phyloP scores from a whole-genome alignment of 2,113 vertebrate species.

The Eulemur rufifrons region DNA sequence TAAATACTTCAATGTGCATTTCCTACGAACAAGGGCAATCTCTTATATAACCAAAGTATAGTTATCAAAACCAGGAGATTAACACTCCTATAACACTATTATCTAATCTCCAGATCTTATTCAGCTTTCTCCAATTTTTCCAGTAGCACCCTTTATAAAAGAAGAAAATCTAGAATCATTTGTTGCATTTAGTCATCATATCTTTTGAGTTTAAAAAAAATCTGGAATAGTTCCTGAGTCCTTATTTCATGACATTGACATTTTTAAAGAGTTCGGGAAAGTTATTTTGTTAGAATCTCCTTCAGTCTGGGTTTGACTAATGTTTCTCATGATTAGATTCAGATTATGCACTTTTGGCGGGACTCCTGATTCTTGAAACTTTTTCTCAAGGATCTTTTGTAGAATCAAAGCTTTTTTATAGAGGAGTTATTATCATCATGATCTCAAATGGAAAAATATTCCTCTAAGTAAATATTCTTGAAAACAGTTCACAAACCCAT shows the following conservation, averaged over 20 bases:
- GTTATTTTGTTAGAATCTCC: slow-evolving; percentile 28
- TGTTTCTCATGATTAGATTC: slow-evolving; percentile 4
- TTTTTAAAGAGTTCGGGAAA: not conserved
- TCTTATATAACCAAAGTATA: not conserved
- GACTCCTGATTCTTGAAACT: not conserved
- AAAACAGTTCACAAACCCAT: not conserved
- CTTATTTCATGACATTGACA: slow-evolving; percentile 22
- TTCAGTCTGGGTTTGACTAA: not conserved
- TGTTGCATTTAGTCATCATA: not conserved
- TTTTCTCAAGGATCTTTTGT: not conserved
- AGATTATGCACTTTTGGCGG: not conserved
- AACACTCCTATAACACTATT: not conserved
- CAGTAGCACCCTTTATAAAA: not conserved
- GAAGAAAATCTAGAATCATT: slow-evolving; percentile 1
- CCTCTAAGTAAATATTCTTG: not conserved
- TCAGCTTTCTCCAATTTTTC: not conserved
- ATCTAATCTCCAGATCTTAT: not conserved
- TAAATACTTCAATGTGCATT: slow-evolving; percentile 5
- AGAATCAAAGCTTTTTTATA: not conserved
- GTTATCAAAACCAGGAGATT: slow-evolving; percentile 31
- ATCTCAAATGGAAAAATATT: slow-evolving; percentile 3
- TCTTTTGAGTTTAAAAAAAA: not conserved
- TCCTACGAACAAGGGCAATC: not conserved
- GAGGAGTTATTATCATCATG: not conserved
- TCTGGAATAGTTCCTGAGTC: not conserved